Conservation (phyloP, 2,888 invertebrate species). For the Panopea generosa region DNA sequence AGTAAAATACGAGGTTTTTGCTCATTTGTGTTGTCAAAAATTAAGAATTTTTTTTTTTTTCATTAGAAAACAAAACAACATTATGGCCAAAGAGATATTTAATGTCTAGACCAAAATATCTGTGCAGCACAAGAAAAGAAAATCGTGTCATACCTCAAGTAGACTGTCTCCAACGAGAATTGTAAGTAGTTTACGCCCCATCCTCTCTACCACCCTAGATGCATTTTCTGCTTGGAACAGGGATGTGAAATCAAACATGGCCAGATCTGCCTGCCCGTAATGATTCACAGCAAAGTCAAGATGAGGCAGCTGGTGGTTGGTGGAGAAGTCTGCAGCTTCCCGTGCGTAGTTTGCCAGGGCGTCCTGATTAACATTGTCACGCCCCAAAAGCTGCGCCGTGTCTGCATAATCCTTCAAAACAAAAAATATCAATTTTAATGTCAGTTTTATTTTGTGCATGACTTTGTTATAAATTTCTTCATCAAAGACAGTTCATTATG, state of each 20-base stretch:
- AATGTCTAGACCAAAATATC: no score
- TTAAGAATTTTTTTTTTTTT: no score
- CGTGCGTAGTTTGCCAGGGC: conserved; percentile 95
- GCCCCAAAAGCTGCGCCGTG: conserved; percentile 93
- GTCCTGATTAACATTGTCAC: conserved; percentile 95
- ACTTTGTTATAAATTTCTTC: no score
- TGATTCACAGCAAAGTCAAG: conserved; percentile 98
- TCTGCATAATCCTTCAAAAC: conserved; percentile 98
- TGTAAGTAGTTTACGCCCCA: conserved; percentile 93
- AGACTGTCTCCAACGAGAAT: conserved; percentile 98
- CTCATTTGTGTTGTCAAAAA: no score
- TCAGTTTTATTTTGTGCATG: no score
- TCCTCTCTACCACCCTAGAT: conserved; percentile 91
- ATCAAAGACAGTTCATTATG: no score
- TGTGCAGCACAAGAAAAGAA: no score
- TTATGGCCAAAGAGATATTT: no score
- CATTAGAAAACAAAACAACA: no score
- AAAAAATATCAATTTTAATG: no score
- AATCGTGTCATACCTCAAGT: conserved; percentile 92
- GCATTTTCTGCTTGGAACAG: conserved; percentile 99
- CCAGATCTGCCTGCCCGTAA: conserved; percentile 98
- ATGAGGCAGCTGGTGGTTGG: conserved; percentile 82
- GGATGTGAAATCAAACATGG: conserved; percentile 99
- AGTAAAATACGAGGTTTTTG: no score
- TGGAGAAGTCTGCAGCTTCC: conserved; percentile 94